A percentile compares a stretch with the other conserved stretches of the same genome.
phyloP scores from a whole-genome alignment of 2,797 vertebrate species.

The Hylomyscus alleni region DNA sequence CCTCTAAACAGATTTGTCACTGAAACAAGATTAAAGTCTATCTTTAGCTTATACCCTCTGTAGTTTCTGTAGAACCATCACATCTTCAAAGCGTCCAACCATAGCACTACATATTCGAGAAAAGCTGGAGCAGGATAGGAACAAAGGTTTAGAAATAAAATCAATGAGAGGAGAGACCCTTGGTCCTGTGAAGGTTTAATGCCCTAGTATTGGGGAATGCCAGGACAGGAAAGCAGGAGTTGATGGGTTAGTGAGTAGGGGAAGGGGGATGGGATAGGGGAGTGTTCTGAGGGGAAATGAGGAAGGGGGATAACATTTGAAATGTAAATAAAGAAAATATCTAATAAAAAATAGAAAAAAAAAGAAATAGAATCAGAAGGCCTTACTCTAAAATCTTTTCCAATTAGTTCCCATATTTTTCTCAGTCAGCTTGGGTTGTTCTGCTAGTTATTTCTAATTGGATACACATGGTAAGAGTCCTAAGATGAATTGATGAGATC shows the following conservation, averaged over 20 bases:
- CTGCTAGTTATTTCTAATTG: neutral
- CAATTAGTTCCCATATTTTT: neutral
- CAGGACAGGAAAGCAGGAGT: no score
- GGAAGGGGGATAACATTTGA: no score
- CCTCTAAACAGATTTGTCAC: neutral
- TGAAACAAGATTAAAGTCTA: neutral
- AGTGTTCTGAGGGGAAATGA: no score
- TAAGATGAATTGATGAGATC: neutral
- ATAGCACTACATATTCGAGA: neutral
- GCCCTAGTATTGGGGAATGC: no score
- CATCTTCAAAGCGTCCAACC: neutral
- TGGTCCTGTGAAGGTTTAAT: no score
- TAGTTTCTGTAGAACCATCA: neutral
- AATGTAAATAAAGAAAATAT: no score
- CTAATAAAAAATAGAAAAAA: no score
- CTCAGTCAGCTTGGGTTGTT: neutral
- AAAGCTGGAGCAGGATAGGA: neutral
- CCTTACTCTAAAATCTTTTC: neutral
- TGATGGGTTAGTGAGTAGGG: no score
- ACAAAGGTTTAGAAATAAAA: neutral
- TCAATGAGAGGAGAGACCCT: no score
- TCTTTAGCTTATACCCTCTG: neutral
- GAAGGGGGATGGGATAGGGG: no score
- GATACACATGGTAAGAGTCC: no score
- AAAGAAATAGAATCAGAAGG: neutral